These are phyloP conservation scores for Drosophila arawakana DNA, from an alignment of 1,140 invertebrate genomes.

Conservation along the genomic window DNA sequence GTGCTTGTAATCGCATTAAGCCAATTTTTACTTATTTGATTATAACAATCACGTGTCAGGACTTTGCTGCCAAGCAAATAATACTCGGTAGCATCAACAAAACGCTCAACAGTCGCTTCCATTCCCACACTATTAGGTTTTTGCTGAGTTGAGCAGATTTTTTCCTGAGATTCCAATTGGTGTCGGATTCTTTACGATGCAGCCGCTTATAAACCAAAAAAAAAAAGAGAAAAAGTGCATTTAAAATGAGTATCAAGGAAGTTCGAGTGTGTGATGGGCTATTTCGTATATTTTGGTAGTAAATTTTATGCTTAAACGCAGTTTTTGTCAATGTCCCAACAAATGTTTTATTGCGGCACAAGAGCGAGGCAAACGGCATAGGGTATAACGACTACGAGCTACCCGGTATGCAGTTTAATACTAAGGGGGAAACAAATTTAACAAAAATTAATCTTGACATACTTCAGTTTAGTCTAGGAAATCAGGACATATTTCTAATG, in stretches of 20 bases:
- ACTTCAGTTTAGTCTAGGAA: too few species aligned
- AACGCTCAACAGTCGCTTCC: constrained; percentile 49
- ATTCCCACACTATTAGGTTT: constrained; percentile 77
- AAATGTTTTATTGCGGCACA: background rate
- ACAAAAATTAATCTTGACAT: too few species aligned
- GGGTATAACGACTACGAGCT: background rate
- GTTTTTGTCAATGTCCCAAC: background rate
- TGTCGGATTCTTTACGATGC: constrained; percentile 65
- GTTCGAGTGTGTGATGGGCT: background rate
- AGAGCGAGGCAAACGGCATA: background rate
- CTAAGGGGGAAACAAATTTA: too few species aligned
- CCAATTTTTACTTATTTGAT: constrained; percentile 60
- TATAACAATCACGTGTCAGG: constrained; percentile 77
- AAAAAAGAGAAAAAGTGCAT: constrained; percentile 20
- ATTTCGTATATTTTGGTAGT: background rate
- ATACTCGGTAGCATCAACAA: constrained; percentile 8
- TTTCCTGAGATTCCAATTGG: constrained; percentile 36
- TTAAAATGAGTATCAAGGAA: constrained; percentile 39
- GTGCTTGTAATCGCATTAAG: constrained; percentile 67
- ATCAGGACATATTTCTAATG: too few species aligned
- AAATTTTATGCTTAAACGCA: constrained; percentile 35
- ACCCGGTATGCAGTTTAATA: background rate
- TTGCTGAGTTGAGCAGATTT: constrained; percentile 68
- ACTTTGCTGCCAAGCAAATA: constrained; percentile 59
- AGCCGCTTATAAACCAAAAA: background rate